Evolutionary conservation across 1,140 invertebrate species (phyloP).

Genomic region (Goniozus legneri): DNA sequence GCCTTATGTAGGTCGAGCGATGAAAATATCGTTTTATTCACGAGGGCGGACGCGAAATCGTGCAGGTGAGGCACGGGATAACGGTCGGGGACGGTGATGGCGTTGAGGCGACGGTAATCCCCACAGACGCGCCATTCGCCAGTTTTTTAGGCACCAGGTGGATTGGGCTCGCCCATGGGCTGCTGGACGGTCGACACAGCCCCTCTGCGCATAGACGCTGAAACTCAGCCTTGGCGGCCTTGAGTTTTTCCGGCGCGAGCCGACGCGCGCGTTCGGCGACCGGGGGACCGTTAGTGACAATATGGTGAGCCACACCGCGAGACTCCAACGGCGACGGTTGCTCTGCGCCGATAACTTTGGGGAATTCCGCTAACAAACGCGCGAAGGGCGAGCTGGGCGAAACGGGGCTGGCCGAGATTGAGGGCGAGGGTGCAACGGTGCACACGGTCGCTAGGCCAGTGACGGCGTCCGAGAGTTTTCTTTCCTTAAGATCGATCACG

Average conservation of each 20-base stretch:
- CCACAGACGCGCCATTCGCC: slow-evolving; percentile 20
- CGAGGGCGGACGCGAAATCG: slow-evolving; percentile 47
- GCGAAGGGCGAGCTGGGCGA: too few relatives aligned
- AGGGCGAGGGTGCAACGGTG: slow-evolving; percentile 1
- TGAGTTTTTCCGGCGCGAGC: neutral
- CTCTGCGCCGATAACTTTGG: slow-evolving; percentile 13
- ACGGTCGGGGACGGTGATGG: too few relatives aligned
- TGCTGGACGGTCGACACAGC: neutral
- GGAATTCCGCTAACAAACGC: neutral
- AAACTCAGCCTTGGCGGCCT: neutral
- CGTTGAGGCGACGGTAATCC: slow-evolving; percentile 26
- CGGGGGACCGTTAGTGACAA: slow-evolving; percentile 25
- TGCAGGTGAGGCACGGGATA: slow-evolving; percentile 34
- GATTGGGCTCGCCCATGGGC: slow-evolving; percentile 9
- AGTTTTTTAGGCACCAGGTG: slow-evolving; percentile 21
- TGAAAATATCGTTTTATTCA: slow-evolving; percentile 45
- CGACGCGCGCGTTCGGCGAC: too few relatives aligned
- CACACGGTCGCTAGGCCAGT: slow-evolving; percentile 7
- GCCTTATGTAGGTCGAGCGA: slow-evolving; percentile 44
- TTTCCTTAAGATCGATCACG: slow-evolving; percentile 28
- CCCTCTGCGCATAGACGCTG: neutral
- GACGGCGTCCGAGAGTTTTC: slow-evolving; percentile 24
- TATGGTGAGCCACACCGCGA: slow-evolving; percentile 13
- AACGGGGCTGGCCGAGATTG: too few relatives aligned
- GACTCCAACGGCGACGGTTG: neutral